These are phyloP conservation scores for Astyanax mexicanus DNA, from an alignment of 2,797 vertebrate genomes.

Conservation along the genomic window DNA sequence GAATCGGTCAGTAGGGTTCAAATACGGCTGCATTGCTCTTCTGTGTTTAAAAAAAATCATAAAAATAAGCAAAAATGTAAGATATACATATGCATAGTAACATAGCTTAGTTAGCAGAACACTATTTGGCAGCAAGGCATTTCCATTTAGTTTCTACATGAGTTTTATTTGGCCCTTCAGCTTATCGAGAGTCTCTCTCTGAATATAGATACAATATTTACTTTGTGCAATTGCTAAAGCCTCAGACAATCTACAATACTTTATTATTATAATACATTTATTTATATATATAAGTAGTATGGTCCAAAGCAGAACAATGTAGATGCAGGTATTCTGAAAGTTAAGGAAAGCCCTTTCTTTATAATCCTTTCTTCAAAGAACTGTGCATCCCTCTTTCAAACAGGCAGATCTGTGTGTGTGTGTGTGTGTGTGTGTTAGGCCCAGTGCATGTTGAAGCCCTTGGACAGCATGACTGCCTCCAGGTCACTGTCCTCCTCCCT, in stretches of 20 bases:
- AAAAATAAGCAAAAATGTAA: slow-evolving; percentile 23
- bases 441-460: slow-evolving; percentile 88
- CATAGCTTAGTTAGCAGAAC: slow-evolving; percentile 38
- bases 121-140: slow-evolving; percentile 49
- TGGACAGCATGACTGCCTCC: slow-evolving; percentile 86
- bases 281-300: too few relatives aligned
- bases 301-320: background rate
- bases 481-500: slow-evolving; percentile 89
- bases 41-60: background rate
- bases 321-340: too few relatives aligned
- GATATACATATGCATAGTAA: slow-evolving; percentile 43
- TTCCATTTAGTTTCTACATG: background rate
- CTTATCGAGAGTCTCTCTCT: background rate
- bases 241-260: slow-evolving; percentile 20
- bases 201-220: slow-evolving; percentile 24
- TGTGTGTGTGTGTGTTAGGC: slow-evolving; percentile 70
- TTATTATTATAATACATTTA: background rate
- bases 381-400: too few relatives aligned
- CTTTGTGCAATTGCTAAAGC: slow-evolving; percentile 12
- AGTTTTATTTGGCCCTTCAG: slow-evolving; percentile 27
- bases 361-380: too few relatives aligned
- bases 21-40: background rate
- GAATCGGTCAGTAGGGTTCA: background rate
- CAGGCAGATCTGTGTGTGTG: background rate
- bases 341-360: too few relatives aligned